Percentiles rank a stretch among this genome's conserved stretches.
Evolutionary conservation across 2,888 invertebrate genomes (phyloP).

Genomic region (Dolichopus griseipennis): DNA sequence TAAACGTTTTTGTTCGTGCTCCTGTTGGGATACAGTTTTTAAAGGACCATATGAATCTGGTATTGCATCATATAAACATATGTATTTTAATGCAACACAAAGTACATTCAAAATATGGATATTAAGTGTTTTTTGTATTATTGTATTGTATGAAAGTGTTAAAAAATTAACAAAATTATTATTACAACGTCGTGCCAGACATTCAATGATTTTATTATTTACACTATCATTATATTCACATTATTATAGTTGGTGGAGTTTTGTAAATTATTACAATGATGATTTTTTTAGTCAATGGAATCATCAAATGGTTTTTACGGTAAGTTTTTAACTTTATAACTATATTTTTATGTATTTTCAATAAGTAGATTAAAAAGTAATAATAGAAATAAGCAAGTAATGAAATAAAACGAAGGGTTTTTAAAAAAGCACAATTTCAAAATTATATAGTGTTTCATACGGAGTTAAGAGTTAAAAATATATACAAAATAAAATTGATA

Average conservation of each 20-base stretch:
- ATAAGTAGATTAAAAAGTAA: no score
- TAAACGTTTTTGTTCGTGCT: slow-evolving; percentile 56
- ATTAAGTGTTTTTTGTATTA: slow-evolving; percentile 49
- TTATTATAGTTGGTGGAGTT: slow-evolving; percentile 63
- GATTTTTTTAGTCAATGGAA: slow-evolving; percentile 62
- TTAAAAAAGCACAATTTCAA: no score
- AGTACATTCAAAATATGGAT: slow-evolving; percentile 61
- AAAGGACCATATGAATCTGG: slow-evolving; percentile 64
- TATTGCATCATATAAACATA: slow-evolving; percentile 59
- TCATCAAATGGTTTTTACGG: slow-evolving; percentile 56
- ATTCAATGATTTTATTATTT: slow-evolving; percentile 56
- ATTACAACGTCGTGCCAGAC: slow-evolving; percentile 47
- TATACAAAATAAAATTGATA: no score
- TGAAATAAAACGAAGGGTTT: no score
- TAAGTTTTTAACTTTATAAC: no score
- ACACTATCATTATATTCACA: slow-evolving; percentile 55
- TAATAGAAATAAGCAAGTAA: no score
- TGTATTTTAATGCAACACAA: slow-evolving; percentile 59
- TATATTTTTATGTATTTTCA: no score
- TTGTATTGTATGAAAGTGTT: slow-evolving; percentile 53
- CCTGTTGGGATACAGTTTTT: slow-evolving; percentile 69
- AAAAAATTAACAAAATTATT: slow-evolving; percentile 48
- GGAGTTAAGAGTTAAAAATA: no score
- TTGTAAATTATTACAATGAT: slow-evolving; percentile 62
- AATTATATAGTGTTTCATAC: no score